These are phyloP conservation scores for Cylloceria caligata DNA, from an alignment of 2,888 invertebrate genomes.

Conservation along the genomic window DNA sequence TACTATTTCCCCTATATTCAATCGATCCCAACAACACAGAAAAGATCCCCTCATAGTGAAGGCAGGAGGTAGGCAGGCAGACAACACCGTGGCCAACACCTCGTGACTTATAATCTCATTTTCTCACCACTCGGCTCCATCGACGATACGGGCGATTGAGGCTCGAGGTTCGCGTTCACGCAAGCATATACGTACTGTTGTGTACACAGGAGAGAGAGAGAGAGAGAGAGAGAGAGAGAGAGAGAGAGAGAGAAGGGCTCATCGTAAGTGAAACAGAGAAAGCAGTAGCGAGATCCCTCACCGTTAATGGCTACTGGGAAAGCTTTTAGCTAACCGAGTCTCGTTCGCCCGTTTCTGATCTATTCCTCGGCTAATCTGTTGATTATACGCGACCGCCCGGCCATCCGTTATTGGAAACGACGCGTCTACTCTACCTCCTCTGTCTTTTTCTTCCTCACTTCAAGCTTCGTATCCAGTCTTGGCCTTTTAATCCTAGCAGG, in stretches of 20 bases:
- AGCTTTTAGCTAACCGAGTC: constrained; percentile 84
- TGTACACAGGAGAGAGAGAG: constrained; percentile 47
- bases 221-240: constrained; percentile 27
- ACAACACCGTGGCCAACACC: constrained; percentile 79
- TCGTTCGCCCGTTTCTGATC: constrained; percentile 81
- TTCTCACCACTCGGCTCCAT: constrained; percentile 77
- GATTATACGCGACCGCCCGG: constrained; percentile 83
- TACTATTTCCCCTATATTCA: constrained; percentile 78
- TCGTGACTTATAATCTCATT: constrained; percentile 85
- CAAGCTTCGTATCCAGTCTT: constrained; percentile 60
- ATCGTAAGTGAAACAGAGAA: constrained; percentile 50
- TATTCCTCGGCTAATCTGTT: constrained; percentile 84
- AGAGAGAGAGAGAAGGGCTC: constrained; percentile 30
- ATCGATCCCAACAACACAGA: constrained; percentile 77
- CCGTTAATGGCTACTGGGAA: constrained; percentile 83
- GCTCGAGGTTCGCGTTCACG: constrained; percentile 60
- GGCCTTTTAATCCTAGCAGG: constrained; percentile 62
- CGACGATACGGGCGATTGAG: constrained; percentile 56
- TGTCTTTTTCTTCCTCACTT: constrained; percentile 44
- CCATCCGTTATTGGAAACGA: constrained; percentile 83
- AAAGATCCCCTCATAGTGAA: constrained; percentile 44
- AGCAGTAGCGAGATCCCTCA: constrained; percentile 76
- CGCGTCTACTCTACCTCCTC: constrained; percentile 68
- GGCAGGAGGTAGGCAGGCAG: constrained; percentile 63
- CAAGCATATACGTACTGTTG: constrained; percentile 47